Evolutionary conservation across 2,888 invertebrate species (phyloP).

Genomic region (Dicyrtomina minuta): DNA sequence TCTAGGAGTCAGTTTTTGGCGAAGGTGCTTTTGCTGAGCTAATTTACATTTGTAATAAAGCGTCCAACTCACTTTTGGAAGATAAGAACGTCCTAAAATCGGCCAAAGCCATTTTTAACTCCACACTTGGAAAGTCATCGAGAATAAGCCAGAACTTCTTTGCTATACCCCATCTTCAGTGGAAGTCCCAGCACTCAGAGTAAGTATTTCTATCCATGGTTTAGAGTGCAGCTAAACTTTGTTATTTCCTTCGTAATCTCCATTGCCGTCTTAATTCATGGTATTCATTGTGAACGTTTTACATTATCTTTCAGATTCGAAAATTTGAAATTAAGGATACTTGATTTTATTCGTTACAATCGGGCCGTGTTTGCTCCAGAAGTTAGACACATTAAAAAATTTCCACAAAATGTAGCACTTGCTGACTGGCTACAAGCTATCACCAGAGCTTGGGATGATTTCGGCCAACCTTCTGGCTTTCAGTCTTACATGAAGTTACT

Average conservation of each 20-base stretch:
- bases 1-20: slow-evolving; percentile 48
- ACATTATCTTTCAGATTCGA: slow-evolving; percentile 36
- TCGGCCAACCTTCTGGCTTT: slow-evolving; percentile 40
- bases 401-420: slow-evolving; percentile 40
- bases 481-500: slow-evolving; percentile 46
- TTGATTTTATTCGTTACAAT: slow-evolving; percentile 42
- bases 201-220: slow-evolving; percentile 5
- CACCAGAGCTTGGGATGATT: slow-evolving; percentile 44
- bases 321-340: slow-evolving; percentile 39
- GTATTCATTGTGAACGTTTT: background rate
- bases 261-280: background rate
- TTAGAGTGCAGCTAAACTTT: background rate
- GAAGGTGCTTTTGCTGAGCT: slow-evolving; percentile 46
- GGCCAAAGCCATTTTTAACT: slow-evolving; percentile 40
- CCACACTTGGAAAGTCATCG: slow-evolving; percentile 38
- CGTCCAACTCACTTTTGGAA: slow-evolving; percentile 38
- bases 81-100: slow-evolving; percentile 27
- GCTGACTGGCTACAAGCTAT: slow-evolving; percentile 45
- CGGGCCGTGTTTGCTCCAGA: slow-evolving; percentile 42
- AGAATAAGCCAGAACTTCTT: slow-evolving; percentile 42
- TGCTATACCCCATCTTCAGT: slow-evolving; percentile 38
- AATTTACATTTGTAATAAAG: slow-evolving; percentile 49
- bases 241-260: background rate
- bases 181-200: background rate
- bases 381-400: slow-evolving; percentile 32